Evolutionary conservation across 2,888 invertebrate species (phyloP).

Genomic region (Perithous albicinctus): DNA sequence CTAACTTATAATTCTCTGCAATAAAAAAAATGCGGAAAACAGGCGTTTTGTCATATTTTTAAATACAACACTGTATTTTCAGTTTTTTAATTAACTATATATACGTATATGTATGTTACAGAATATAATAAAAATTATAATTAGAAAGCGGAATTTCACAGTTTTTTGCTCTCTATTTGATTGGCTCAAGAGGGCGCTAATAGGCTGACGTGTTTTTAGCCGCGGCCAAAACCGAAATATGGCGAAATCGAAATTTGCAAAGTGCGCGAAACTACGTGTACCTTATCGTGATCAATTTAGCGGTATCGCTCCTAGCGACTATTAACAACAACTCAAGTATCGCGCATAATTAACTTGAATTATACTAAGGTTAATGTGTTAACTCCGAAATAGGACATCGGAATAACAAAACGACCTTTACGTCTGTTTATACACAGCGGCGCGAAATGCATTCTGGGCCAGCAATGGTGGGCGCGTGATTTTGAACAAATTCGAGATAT

Average conservation of each 20-base stretch:
- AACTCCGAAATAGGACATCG: conserved; percentile 43
- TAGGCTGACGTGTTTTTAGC: conserved; percentile 79
- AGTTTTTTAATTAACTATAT: too few species aligned
- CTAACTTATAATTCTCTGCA: neutral
- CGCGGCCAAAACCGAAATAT: conserved; percentile 78
- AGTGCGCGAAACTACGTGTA: conserved; percentile 77
- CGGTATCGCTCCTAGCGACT: neutral
- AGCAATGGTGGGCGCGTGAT: conserved; percentile 86
- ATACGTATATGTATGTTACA: too few species aligned
- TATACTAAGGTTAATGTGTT: neutral
- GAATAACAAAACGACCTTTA: conserved; percentile 62
- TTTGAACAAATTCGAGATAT: conserved; percentile 85
- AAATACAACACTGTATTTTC: too few species aligned
- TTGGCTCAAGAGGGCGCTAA: conserved; percentile 75
- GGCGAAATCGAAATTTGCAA: conserved; percentile 81
- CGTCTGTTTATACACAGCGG: conserved; percentile 81
- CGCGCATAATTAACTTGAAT: neutral
- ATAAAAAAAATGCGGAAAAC: neutral
- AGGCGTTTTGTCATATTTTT: neutral
- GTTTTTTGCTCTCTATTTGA: conserved; percentile 70
- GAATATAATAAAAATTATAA: too few species aligned
- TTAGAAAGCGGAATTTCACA: too few species aligned
- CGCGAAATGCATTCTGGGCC: conserved; percentile 82
- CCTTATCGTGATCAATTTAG: conserved; percentile 33
- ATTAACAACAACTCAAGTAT: neutral